A percentile compares a stretch with the other conserved stretches of the same genome.
Conservation (phyloP, 92 coral and sea anemone species). For the Palythoa grandiflora region DNA sequence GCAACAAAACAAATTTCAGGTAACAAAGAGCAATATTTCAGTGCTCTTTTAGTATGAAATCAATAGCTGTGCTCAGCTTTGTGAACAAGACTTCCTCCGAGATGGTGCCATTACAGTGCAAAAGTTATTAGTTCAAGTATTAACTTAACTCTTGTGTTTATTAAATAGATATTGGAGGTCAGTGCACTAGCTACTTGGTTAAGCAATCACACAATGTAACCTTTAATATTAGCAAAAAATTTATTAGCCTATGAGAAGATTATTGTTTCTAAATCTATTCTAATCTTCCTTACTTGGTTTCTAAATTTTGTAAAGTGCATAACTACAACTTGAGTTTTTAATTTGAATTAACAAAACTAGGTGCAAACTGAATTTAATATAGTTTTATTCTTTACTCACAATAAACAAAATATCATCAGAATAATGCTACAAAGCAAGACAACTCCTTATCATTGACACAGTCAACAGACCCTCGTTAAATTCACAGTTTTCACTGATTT, state of each 20-base stretch:
- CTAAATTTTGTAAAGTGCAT: neutral
- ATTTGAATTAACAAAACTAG: neutral
- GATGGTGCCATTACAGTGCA: neutral
- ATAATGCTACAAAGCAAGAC: neutral
- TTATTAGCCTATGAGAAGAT: neutral
- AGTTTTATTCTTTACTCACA: neutral
- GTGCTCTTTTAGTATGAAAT: conserved; percentile 10
- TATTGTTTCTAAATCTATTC: neutral
- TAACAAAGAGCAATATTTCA: conserved; percentile 30
- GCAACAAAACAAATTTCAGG: conserved; percentile 52
- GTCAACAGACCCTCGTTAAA: no score
- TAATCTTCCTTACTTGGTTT: neutral
- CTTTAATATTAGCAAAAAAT: neutral
- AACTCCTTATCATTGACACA: neutral
- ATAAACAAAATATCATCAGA: neutral
- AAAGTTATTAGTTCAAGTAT: neutral
- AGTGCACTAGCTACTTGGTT: neutral
- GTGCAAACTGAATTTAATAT: neutral
- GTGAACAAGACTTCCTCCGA: neutral
- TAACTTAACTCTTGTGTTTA: neutral
- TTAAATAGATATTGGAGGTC: neutral
- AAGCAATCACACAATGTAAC: no score
- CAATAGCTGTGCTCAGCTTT: conserved; percentile 21
- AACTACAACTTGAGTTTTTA: neutral
- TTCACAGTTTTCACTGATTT: no score